A percentile compares a stretch with the other conserved stretches of the same genome.
These are phyloP conservation scores for western clawed frog (Xenopus tropicalis) DNA, from an alignment of 2,113 vertebrate genomes.

Conservation along the genomic window DNA sequence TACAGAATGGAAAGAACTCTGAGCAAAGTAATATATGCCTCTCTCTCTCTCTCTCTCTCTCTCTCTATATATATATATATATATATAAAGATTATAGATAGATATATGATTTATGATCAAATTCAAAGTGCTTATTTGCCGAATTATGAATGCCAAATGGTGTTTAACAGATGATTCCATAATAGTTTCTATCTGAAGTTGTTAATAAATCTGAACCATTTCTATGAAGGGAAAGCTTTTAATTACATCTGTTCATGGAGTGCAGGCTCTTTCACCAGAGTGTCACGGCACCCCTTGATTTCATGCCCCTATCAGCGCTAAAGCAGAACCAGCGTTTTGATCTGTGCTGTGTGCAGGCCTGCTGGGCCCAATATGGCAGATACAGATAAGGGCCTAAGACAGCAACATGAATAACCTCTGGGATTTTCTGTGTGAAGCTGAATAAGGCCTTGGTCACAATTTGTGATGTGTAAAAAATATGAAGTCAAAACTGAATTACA, in stretches of 20 bases:
- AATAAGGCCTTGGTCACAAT: constrained; percentile 24
- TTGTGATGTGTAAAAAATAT: constrained; percentile 3
- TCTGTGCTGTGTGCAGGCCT: constrained; percentile 11
- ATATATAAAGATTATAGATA: no score
- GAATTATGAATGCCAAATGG: constrained; percentile 1
- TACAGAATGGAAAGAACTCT: no score
- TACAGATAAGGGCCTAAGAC: constrained; percentile 34
- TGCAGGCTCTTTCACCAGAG: constrained; percentile 24
- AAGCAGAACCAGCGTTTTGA: constrained; percentile 6
- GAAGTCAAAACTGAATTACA: constrained; percentile 30
- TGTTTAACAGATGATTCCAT: constrained; percentile 10
- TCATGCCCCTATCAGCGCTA: constrained; percentile 13
- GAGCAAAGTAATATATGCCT: no score
- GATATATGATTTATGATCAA: no score
- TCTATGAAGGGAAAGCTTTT: constrained; percentile 26
- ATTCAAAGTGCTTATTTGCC: neutral
- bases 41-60: no score
- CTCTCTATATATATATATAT: no score
- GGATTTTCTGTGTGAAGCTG: constrained; percentile 22
- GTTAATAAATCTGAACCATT: constrained; percentile 6
- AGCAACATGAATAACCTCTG: constrained; percentile 27
- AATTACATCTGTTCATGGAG: constrained; percentile 25
- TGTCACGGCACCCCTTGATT: constrained; percentile 23
- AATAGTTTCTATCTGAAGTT: neutral
- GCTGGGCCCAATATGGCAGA: constrained; percentile 35